A percentile compares a stretch with the other conserved stretches of the same genome.
Conservation (phyloP, 2,888 invertebrate genomes). For the Drosophila mimica region DNA sequence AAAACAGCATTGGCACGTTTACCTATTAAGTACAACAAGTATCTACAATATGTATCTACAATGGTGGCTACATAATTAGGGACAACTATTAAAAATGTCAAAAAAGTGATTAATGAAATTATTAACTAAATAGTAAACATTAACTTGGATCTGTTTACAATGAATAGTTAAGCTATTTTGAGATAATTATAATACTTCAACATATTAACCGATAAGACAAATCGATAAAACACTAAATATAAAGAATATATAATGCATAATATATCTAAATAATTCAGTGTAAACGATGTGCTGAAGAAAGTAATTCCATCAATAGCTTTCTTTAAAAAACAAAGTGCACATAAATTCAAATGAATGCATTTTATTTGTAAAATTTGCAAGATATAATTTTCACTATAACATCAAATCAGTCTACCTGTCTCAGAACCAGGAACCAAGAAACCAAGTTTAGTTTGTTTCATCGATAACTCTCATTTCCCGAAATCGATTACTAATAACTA, state of each 20-base stretch:
- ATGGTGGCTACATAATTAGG: neutral
- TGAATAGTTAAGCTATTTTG: neutral
- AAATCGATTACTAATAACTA: neutral
- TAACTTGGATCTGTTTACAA: neutral
- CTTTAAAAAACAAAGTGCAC: neutral
- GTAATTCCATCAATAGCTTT: neutral
- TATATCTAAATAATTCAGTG: neutral
- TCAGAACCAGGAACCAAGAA: too few species aligned
- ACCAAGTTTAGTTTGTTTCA: neutral
- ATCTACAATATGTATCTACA: conserved; percentile 44
- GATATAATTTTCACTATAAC: neutral
- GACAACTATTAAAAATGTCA: neutral
- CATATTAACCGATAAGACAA: neutral
- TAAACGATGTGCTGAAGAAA: too few species aligned
- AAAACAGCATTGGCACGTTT: conserved; percentile 35
- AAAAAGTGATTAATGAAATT: neutral
- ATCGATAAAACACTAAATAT: neutral
- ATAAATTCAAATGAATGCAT: neutral
- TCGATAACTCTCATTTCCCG: neutral
- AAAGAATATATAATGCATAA: neutral
- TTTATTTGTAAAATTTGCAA: neutral
- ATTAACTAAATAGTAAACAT: neutral
- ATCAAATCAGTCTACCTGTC: neutral
- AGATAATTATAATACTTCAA: neutral
- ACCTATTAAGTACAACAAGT: conserved; percentile 61